Conservation (phyloP, 2,888 invertebrate species). For the Anarsia innoxiella region DNA sequence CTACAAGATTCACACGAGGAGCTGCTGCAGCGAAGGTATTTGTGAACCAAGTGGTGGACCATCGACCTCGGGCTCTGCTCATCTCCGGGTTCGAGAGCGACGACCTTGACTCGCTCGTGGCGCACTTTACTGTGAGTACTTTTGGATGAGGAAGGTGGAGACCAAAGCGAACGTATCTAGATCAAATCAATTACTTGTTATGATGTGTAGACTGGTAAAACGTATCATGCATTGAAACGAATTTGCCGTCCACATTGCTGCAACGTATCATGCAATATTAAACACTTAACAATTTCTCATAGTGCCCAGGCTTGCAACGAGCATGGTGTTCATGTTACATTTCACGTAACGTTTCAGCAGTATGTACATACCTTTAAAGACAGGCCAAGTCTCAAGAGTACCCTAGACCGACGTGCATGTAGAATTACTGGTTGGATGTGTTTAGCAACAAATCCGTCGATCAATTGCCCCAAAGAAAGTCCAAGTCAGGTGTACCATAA, state of each 20-base stretch:
- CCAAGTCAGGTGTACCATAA: no score
- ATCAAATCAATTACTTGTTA: neutral
- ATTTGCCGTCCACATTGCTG: neutral
- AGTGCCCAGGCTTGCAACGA: neutral
- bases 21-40: conserved; percentile 38
- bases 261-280: neutral
- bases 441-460: no score
- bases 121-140: conserved; percentile 86
- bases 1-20: conserved; percentile 42
- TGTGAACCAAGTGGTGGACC: conserved; percentile 83
- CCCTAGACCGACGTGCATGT: no score
- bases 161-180: no score
- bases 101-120: conserved; percentile 85
- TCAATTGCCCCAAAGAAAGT: no score
- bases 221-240: neutral
- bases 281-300: neutral
- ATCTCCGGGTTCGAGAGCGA: conserved; percentile 91
- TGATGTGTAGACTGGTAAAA: neutral
- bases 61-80: conserved; percentile 88
- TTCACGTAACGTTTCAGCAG: no score
- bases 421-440: no score
- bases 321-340: no score
- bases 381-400: no score
- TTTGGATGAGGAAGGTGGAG: conserved; percentile 4
- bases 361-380: no score